A percentile compares a stretch with the other conserved stretches of the same genome.
phyloP scores from a whole-genome alignment of 2,888 invertebrate genomes.

The Scotopteryx bipunctaria region DNA sequence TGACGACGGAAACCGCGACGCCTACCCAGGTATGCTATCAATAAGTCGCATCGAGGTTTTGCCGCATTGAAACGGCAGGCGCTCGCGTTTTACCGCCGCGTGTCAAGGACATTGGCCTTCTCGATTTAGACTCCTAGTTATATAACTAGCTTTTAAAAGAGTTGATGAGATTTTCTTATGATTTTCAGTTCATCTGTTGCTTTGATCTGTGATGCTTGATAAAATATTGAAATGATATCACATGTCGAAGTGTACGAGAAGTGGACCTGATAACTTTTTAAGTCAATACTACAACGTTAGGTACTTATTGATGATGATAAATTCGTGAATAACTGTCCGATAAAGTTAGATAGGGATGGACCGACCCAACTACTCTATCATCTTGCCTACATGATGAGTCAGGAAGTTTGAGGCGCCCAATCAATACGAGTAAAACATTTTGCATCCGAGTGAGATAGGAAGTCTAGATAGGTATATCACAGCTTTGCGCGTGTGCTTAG shows the following conservation, averaged over 20 bases:
- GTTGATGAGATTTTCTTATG: constrained; percentile 4
- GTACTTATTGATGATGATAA: too few species aligned
- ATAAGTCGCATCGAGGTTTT: constrained; percentile 37
- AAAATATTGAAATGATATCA: constrained; percentile 10
- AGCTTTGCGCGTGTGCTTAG: constrained; percentile 9
- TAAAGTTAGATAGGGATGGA: too few species aligned
- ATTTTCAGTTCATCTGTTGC: constrained; percentile 21
- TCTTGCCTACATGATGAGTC: too few species aligned
- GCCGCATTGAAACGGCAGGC: constrained; percentile 55
- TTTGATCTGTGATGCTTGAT: constrained; percentile 13
- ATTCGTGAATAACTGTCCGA: too few species aligned
- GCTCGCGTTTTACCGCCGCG: constrained; percentile 39
- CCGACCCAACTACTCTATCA: too few species aligned
- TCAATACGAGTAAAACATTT: constrained; percentile 17
- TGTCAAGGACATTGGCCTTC: constrained; percentile 62
- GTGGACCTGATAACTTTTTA: too few species aligned
- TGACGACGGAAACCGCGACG: constrained; percentile 81
- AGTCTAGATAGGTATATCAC: constrained; percentile 12
- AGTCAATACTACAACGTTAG: too few species aligned
- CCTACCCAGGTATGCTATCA: constrained; percentile 71
- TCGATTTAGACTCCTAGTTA: constrained; percentile 50
- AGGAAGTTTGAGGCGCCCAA: neutral
- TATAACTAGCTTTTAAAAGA: constrained; percentile 40
- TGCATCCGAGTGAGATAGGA: constrained; percentile 19
- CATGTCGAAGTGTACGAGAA: too few species aligned